These are phyloP conservation scores for Erythrolamprus reginae DNA, from an alignment of 2,113 vertebrate species.

Conservation along the genomic window DNA sequence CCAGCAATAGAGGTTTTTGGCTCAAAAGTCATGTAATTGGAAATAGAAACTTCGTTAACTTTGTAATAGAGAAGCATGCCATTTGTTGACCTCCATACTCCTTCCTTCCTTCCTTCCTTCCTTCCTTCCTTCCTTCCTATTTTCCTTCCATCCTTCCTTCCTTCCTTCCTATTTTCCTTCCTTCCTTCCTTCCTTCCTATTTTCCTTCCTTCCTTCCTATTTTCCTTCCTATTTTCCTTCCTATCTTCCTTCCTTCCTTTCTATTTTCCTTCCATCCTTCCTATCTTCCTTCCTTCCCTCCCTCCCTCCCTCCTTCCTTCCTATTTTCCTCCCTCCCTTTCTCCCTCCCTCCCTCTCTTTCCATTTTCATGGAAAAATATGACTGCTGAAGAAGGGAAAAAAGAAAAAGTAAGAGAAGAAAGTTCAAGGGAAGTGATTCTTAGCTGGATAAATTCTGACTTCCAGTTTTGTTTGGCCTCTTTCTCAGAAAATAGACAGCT, in stretches of 20 bases:
- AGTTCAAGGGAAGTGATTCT: too few relatives aligned
- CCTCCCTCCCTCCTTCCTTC: too few relatives aligned
- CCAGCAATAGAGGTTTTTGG: background rate
- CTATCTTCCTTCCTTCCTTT: background rate
- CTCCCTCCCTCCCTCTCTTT: background rate
- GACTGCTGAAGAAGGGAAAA: background rate
- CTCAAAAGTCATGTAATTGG: background rate
- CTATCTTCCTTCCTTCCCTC: fast-evolving
- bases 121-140: too few relatives aligned
- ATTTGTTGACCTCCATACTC: background rate
- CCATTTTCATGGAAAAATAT: background rate
- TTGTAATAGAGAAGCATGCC: background rate
- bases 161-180: fast-evolving
- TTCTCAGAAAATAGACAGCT: background rate
- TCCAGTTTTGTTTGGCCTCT: background rate
- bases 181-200: too few relatives aligned
- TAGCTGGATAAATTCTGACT: background rate
- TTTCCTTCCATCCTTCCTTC: fast-evolving
- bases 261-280: fast-evolving
- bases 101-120: too few relatives aligned
- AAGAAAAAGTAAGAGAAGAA: background rate
- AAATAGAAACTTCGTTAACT: background rate
- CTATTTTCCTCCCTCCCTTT: background rate
- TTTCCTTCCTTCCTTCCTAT: background rate
- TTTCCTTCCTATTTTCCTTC: fast-evolving